Conservation (phyloP, 2,888 invertebrate genomes). For the Melikaiella ostensackeni region DNA sequence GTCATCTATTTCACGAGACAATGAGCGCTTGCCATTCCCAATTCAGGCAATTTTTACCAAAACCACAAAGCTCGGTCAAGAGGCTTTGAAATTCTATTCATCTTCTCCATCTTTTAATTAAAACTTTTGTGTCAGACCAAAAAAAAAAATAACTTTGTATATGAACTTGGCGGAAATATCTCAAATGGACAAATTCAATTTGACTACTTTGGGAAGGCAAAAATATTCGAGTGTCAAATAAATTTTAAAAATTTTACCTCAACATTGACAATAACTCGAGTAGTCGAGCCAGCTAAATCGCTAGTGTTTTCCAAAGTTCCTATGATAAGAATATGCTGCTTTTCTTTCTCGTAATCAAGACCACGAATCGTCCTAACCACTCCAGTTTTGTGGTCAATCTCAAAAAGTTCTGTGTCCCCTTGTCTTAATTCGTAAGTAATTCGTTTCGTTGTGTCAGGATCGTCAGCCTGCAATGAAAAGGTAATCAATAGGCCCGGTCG, state of each 20-base stretch:
- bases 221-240: no score
- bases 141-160: no score
- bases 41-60: background rate
- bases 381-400: constrained; percentile 89
- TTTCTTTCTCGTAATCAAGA: constrained; percentile 88
- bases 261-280: constrained; percentile 86
- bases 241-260: constrained; percentile 77
- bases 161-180: no score
- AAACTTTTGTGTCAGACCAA: no score
- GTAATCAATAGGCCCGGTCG: no score
- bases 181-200: no score
- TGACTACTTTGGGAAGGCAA: no score
- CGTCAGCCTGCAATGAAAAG: constrained; percentile 82
- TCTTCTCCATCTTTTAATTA: no score
- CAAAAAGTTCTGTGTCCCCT: constrained; percentile 89
- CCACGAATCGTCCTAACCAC: constrained; percentile 86
- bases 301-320: constrained; percentile 91
- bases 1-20: background rate
- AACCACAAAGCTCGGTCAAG: background rate
- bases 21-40: background rate
- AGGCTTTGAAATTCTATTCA: no score
- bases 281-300: constrained; percentile 84
- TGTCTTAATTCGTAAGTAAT: constrained; percentile 91
- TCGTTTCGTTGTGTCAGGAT: constrained; percentile 88
- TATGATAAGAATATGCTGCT: constrained; percentile 85